phyloP scores from a whole-genome alignment of 2,113 vertebrate species.

The Varanus salvator region DNA sequence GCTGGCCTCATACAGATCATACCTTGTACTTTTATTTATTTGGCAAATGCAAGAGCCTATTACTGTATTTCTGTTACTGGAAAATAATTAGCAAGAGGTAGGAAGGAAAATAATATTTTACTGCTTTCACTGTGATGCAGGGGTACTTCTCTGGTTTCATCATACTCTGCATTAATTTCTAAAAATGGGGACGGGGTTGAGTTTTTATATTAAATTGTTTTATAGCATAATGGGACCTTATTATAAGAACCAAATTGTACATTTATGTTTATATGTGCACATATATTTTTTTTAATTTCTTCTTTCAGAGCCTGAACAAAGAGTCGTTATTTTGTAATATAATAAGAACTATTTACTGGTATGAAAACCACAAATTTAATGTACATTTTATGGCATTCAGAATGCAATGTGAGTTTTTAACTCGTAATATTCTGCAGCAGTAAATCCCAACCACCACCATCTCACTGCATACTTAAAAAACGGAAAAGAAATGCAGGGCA shows the following conservation, averaged over 20 bases:
- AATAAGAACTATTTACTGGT: conserved; percentile 74
- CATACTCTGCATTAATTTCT: conserved; percentile 62
- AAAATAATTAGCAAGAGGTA: conserved; percentile 55
- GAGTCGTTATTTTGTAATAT: conserved; percentile 68
- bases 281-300: conserved; percentile 69
- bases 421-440: conserved; percentile 66
- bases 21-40: conserved; percentile 19
- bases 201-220: conserved; percentile 65
- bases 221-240: conserved; percentile 54
- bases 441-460: conserved; percentile 52
- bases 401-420: conserved; percentile 61
- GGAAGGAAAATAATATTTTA: conserved; percentile 66
- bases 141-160: conserved; percentile 50
- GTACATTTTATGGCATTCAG: conserved; percentile 71
- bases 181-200: conserved; percentile 62
- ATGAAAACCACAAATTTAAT: conserved; percentile 70
- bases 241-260: conserved; percentile 52
- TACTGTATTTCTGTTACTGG: conserved; percentile 35
- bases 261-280: conserved; percentile 41
- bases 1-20: conserved; percentile 9
- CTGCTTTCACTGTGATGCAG: conserved; percentile 48
- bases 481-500: background rate
- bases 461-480: conserved; percentile 31
- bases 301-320: conserved; percentile 68
- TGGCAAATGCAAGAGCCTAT: conserved; percentile 29